These are phyloP conservation scores for Beris chalybata DNA, from an alignment of 2,888 invertebrate genomes.

Conservation along the genomic window DNA sequence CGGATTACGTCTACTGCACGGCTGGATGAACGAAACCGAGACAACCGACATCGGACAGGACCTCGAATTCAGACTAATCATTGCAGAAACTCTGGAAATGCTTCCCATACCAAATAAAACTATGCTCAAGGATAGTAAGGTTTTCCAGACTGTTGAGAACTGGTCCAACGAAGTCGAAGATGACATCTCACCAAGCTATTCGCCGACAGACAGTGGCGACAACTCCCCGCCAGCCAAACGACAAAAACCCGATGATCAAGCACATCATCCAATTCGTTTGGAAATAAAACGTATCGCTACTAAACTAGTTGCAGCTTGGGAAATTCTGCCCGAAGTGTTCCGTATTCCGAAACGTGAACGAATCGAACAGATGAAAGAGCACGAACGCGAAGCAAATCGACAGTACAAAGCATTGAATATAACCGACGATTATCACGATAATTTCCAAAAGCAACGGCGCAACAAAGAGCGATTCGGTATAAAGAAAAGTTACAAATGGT, in stretches of 20 bases:
- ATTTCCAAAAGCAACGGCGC: background rate
- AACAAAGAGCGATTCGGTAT: slow-evolving; percentile 34
- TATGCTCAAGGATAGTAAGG: slow-evolving; percentile 88
- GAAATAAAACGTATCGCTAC: slow-evolving; percentile 25
- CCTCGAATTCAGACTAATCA: slow-evolving; percentile 63
- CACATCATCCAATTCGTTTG: slow-evolving; percentile 22
- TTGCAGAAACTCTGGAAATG: slow-evolving; percentile 77
- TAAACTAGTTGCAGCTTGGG: slow-evolving; percentile 49
- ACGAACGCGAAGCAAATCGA: slow-evolving; percentile 85
- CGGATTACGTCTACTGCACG: slow-evolving; percentile 85
- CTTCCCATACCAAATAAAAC: slow-evolving; percentile 93
- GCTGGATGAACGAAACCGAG: slow-evolving; percentile 79
- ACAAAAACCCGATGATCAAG: slow-evolving; percentile 46
- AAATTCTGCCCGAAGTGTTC: slow-evolving; percentile 62
- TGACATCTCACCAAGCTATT: slow-evolving; percentile 38
- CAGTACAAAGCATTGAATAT: slow-evolving; percentile 48
- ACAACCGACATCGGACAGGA: slow-evolving; percentile 40
- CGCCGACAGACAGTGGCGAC: slow-evolving; percentile 38
- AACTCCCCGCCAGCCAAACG: slow-evolving; percentile 40
- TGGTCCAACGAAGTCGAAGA: slow-evolving; percentile 65
- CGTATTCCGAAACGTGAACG: slow-evolving; percentile 93
- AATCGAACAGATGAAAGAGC: slow-evolving; percentile 93
- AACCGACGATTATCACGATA: slow-evolving; percentile 46
- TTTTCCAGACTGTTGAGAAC: slow-evolving; percentile 79
- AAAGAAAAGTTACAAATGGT: slow-evolving; percentile 26